Evolutionary conservation across 2,113 vertebrate species (phyloP).

Genomic region (Mustelus asterias): DNA sequence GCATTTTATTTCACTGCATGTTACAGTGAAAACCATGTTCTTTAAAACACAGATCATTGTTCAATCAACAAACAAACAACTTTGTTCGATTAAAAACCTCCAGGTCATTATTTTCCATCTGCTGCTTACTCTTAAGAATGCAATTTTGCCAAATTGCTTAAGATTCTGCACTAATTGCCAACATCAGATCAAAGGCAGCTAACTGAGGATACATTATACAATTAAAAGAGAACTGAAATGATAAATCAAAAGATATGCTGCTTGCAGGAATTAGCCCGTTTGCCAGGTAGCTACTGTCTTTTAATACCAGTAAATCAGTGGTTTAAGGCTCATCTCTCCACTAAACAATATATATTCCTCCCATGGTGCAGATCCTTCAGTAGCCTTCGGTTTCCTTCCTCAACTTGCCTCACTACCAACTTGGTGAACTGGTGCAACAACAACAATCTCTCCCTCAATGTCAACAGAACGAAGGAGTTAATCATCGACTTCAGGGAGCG

Average conservation of each 20-base stretch:
- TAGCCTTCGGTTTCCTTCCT: too few relatives aligned
- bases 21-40: not conserved
- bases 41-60: not conserved
- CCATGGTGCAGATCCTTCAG: not conserved
- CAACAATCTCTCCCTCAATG: too few relatives aligned
- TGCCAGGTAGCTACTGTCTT: not conserved
- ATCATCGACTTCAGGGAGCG: too few relatives aligned
- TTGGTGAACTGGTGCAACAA: too few relatives aligned
- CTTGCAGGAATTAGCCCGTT: too few relatives aligned
- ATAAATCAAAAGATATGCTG: not conserved
- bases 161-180: not conserved
- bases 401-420: too few relatives aligned
- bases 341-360: not conserved
- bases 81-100: not conserved
- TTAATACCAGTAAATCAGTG: not conserved
- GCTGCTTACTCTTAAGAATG: not conserved
- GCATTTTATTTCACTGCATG: not conserved
- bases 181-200: not conserved
- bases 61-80: not conserved
- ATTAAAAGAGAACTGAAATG: not conserved
- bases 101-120: not conserved
- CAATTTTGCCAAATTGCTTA: not conserved
- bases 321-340: not conserved
- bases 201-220: not conserved
- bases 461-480: too few relatives aligned